phyloP scores from a whole-genome alignment of 2,888 invertebrate species.

The Phytoseiulus persimilis region DNA sequence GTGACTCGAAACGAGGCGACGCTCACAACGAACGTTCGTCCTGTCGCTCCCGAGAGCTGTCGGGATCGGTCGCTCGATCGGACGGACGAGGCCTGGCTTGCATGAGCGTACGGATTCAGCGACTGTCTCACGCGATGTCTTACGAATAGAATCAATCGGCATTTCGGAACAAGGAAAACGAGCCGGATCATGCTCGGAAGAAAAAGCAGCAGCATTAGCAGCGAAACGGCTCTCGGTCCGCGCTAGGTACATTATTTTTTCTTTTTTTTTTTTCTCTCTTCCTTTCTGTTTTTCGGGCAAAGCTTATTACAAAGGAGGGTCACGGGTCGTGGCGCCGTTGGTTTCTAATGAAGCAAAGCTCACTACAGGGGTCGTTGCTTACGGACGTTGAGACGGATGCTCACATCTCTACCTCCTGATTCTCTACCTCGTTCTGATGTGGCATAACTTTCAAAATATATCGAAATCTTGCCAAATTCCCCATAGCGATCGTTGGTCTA shows the following conservation, averaged over 20 bases:
- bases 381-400: background rate
- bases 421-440: background rate
- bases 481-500: too few species aligned
- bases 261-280: background rate
- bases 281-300: background rate
- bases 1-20: background rate
- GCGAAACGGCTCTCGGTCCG: background rate
- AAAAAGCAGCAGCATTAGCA: background rate
- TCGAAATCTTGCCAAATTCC: too few species aligned
- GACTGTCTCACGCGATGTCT: background rate
- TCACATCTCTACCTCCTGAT: background rate
- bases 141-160: background rate
- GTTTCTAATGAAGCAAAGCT: conserved; percentile 5
- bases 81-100: too few species aligned
- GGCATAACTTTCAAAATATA: background rate
- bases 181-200: background rate
- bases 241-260: background rate
- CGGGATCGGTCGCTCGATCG: too few species aligned
- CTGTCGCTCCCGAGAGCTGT: background rate
- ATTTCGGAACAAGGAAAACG: background rate
- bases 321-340: background rate
- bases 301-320: conserved; percentile 5
- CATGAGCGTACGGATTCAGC: too few species aligned
- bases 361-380: background rate
- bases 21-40: background rate